Conservation (phyloP, 23 tunicate species). For the Oikopleura albicans region DNA sequence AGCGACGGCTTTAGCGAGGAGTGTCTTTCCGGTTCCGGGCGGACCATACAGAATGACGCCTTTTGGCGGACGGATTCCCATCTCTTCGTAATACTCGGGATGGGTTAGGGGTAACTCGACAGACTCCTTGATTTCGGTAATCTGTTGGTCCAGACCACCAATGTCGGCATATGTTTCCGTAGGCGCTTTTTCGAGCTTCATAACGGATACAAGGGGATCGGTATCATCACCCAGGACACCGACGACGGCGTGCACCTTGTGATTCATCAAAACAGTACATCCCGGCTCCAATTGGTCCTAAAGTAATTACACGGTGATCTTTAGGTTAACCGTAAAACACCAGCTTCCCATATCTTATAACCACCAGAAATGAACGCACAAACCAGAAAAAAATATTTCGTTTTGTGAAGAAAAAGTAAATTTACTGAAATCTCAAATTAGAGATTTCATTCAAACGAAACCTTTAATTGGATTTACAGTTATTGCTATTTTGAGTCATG, state of each 20-base stretch:
- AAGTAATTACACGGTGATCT: too few species aligned
- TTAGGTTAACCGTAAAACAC: too few species aligned
- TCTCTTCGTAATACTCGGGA: constrained; percentile 97
- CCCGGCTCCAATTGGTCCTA: constrained; percentile 85
- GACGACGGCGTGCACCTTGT: constrained; percentile 95
- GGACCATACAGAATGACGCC: constrained; percentile 92
- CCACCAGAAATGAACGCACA: too few species aligned
- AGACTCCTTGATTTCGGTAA: constrained; percentile 97
- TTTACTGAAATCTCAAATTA: too few species aligned
- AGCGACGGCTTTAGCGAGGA: constrained; percentile 98
- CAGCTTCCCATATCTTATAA: too few species aligned
- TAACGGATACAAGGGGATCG: constrained; percentile 88
- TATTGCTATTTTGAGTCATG: too few species aligned
- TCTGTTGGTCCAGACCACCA: constrained; percentile 86
- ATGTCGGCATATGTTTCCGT: constrained; percentile 95
- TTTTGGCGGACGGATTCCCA: constrained; percentile 97
- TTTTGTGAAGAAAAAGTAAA: too few species aligned
- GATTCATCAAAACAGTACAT: constrained; percentile 94
- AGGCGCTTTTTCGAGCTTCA: constrained; percentile 98
- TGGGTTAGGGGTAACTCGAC: constrained; percentile 93
- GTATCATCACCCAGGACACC: constrained; percentile 92
- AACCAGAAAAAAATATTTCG: too few species aligned
- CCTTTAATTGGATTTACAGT: too few species aligned
- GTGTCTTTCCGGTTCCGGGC: constrained; percentile 95
- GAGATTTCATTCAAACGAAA: too few species aligned